Evolutionary conservation across 2,113 vertebrate genomes (phyloP), one percentile per base, ranked within the genome.

Genomic region (Clinocottus analis): DNA sequence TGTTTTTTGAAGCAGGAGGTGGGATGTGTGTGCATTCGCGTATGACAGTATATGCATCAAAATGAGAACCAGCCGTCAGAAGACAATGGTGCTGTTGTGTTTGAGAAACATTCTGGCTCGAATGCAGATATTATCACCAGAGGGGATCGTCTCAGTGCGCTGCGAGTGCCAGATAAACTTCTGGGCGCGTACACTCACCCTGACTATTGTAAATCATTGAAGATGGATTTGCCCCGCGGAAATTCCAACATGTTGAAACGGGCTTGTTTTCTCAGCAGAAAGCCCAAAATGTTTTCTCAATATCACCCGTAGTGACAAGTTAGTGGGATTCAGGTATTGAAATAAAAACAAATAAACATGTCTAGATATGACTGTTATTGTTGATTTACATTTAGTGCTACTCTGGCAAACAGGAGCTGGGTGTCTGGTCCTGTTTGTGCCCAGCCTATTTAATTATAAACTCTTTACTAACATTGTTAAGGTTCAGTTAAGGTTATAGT

Each of bases 81-180:
- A 74, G 80, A 90, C 88, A 88, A 87, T 87, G 23, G 63, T 16
- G 27, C 73, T 64, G 73, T 86, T 91, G 88, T 90, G 37, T 21
- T 43, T 37, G 55, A 43, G 59, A 70, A 47, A 66, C 56, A 61
- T 67, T 37, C 31, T 85, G 72, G 59, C 62, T 59, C 25, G 0
- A 80, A 71, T 68, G 33, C 19, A 76, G 68, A 55, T 45, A 81
- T 80, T 74, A 71, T 83, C 63, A 77, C 67, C 29, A 53, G 65
- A 79, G 62, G 45, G 60, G 23, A 68, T 77, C 0, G 17, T 80
- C 59, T 77, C 39, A 59, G 47, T 63, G 3, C 68, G 7, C 16
- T 53, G 21, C 23, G 8, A 55, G 37, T 70, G 67, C 66, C 56
- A 73, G 41, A 80, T 65, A 79, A 78, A 75, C 45, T 7, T 68